Percentiles rank a stretch among this genome's conserved stretches.
These are phyloP conservation scores for Ylistrum balloti DNA, from an alignment of 1,140 invertebrate genomes.

Conservation along the genomic window DNA sequence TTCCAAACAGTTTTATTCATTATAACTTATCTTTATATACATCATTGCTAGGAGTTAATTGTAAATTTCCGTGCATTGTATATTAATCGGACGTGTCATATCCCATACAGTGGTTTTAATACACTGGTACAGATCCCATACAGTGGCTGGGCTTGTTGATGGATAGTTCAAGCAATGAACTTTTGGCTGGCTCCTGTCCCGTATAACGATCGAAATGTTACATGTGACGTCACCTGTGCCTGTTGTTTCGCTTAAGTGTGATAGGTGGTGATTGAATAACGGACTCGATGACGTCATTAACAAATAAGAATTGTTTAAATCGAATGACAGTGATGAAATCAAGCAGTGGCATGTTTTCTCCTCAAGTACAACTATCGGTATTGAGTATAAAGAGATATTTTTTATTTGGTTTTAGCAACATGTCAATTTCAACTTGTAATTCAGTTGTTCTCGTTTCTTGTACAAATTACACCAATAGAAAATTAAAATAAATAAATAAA, in stretches of 20 bases:
- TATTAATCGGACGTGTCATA: no score
- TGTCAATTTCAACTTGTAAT: no score
- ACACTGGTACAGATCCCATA: neutral
- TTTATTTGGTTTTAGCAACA: no score
- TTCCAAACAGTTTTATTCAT: no score
- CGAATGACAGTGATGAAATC: neutral
- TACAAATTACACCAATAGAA: no score
- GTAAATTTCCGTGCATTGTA: no score
- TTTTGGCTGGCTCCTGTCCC: conserved; percentile 16
- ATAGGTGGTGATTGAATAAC: neutral
- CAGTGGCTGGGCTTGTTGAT: neutral
- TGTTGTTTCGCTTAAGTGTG: neutral
- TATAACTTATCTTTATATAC: no score
- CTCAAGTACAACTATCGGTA: no score
- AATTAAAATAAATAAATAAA: no score
- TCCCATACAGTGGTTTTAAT: neutral
- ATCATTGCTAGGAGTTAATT: no score
- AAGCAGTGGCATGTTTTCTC: neutral
- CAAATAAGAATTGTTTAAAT: neutral
- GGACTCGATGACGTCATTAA: neutral
- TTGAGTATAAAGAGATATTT: no score
- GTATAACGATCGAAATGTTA: neutral
- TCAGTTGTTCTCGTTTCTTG: no score
- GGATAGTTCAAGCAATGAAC: neutral
- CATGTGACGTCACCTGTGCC: neutral